Evolutionary conservation across 2,888 invertebrate species (phyloP), one percentile per base, ranked within the genome.

Genomic region (Trichopria drosophilae): DNA sequence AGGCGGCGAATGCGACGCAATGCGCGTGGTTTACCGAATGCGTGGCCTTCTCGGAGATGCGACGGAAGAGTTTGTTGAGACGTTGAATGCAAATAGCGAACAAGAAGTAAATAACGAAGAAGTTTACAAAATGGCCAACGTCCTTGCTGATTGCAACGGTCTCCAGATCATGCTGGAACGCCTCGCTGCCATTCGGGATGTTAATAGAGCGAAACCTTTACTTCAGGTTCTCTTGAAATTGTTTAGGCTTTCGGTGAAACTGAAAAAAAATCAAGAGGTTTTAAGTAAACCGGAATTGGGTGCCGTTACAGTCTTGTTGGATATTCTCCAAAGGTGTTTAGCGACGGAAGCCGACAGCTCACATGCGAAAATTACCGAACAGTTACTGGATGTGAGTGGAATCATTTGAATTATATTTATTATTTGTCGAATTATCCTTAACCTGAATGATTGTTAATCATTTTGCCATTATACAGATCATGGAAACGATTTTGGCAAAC

Each of bases 21-120:
- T 99, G 98, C 83, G 95, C 9, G 90, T 98, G 6, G 90, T 98
- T 23, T 99, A 99, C 76, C 85, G 99, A 36, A 98, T 99, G 97
- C 82, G 98, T 50, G 98, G 98, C 0, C 78, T 99, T 47, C 82
- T 98, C 6, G 99, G 98, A 2, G 99, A 99, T 77, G 99, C 98
- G 1, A 98, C 98, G 0, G 99, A 99, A 73, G 98, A 98, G 77
- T 98, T 99, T 75, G 92, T 98, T 9, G 96, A 98, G 78, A 91
- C 92, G 1, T 80, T 98, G 24, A 91, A 88, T 58, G 86, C 87
- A 67, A 93, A 86, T 76, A 85, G 77, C 76, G 90, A 87, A 70
- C 91, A 82, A 78, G 93, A 86, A 65, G 89, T 95, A 2, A 94
- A 98, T 71, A 93, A 94, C 65, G 98, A 98, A 71, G 92, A 95